Evolutionary conservation across 2,888 invertebrate genomes (phyloP), one percentile per base, ranked within the genome.

Genomic region (Gastrophysa polygoni): DNA sequence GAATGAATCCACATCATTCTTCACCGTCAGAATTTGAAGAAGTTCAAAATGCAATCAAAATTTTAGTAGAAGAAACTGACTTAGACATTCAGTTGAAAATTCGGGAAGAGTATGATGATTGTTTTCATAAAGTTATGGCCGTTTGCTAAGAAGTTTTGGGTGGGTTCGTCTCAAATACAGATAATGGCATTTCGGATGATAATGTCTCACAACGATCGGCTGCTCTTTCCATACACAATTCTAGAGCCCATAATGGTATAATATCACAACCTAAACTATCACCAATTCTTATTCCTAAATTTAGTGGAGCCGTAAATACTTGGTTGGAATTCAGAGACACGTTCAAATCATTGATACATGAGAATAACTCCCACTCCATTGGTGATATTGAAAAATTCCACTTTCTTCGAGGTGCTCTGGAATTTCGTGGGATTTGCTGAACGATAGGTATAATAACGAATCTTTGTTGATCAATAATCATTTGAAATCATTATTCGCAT

Each of bases 301-400:
- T 64, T 24, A 38, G n/a, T 51, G 64, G 64, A n/a, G 48, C 32
- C 0, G 48, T 43, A 17, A 55, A 64, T 44, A 57, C 16, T 14
- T 64, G 60, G 52, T 48, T 64, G 4, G 57, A 64, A 29, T 67
- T 63, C 46, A 44, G 60, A 6, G 65, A 67, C 48, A 67, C 59
- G 6, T 67, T 57, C 60, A 52, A 60, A 34, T 57, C 60, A n/a
- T 43, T 67, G 60, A 57, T 68, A 28, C 65, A 66, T 51, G 58
- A 47, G 44, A 66, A 66, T 55, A 14, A 55, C 11, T n/a, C n/a
- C n/a, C n/a, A n/a, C n/a, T 48, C 60, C 1, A 17, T 68, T 17
- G 52, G 34, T 57, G n/a, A 43, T 28, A 61, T 68, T 49, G 52
- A 63, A 48, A 63, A 61, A 10, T 68, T 52, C 59, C 63, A 68